Conservation (phyloP, 2,113 vertebrate species). For the Dromaius novaehollandiae region DNA sequence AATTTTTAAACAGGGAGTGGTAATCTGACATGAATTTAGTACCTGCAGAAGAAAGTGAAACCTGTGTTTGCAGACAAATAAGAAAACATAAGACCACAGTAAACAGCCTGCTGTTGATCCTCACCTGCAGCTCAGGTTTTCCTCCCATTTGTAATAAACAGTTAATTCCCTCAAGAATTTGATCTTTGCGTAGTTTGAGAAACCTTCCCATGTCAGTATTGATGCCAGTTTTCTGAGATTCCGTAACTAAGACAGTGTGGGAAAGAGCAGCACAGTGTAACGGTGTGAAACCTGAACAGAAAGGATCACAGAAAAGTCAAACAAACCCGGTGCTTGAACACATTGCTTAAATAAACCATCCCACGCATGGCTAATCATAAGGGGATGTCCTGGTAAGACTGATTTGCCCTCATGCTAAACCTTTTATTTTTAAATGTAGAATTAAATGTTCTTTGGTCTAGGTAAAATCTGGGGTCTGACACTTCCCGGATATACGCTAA, state of each 20-base stretch:
- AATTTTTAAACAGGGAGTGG: background rate
- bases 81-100: accelerated
- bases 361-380: accelerated
- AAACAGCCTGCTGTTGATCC: background rate
- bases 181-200: constrained; percentile 70
- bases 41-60: constrained; percentile 1
- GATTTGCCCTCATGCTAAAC: background rate
- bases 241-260: constrained; percentile 65
- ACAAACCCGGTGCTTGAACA: accelerated
- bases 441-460: background rate
- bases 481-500: accelerated
- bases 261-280: constrained; percentile 78
- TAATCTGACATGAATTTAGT: accelerated
- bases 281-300: constrained; percentile 77
- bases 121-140: constrained; percentile 65
- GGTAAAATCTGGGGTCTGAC: background rate
- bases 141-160: constrained; percentile 85
- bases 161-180: constrained; percentile 82
- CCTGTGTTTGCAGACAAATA: accelerated
- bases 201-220: constrained; percentile 5
- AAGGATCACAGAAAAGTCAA: accelerated
- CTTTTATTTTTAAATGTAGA: background rate
- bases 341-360: accelerated
- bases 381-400: accelerated
- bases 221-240: constrained; percentile 1